Conservation (phyloP, 2,113 vertebrate genomes). For the Pelobates fuscus region DNA sequence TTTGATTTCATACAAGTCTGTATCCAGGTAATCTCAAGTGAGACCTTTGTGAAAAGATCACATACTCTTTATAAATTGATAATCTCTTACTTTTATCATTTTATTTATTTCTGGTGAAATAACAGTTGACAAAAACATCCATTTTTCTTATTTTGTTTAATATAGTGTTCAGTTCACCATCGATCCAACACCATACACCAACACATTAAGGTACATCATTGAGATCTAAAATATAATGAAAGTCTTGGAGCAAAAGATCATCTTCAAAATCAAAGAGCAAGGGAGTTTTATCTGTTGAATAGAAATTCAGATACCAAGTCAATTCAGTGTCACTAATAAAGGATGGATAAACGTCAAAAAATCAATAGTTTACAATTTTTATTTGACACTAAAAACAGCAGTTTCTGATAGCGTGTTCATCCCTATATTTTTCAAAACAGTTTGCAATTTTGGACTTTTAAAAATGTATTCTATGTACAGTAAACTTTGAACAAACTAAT, state of each 20-base stretch:
- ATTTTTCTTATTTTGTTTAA: constrained; percentile 16
- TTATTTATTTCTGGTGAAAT: no score
- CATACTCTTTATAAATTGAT: no score
- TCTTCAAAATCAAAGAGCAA: constrained; percentile 30
- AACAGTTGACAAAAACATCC: background rate
- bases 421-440: no score
- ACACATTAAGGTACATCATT: constrained; percentile 9
- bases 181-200: constrained; percentile 5
- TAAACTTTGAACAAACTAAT: no score
- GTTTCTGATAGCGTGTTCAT: background rate
- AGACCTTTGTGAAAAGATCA: no score
- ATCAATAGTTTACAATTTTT: constrained; percentile 33
- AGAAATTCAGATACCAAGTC: constrained; percentile 23
- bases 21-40: no score
- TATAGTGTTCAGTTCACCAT: constrained; percentile 23
- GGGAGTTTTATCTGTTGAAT: background rate
- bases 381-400: background rate
- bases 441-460: no score
- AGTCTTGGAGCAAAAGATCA: constrained; percentile 35
- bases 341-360: constrained; percentile 3
- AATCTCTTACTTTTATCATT: no score
- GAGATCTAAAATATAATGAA: constrained; percentile 32
- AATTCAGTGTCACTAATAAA: constrained; percentile 16
- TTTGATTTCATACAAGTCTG: no score
- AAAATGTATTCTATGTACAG: no score